phyloP scores from a whole-genome alignment of 2,888 invertebrate genomes.

The Metellina segmentata region DNA sequence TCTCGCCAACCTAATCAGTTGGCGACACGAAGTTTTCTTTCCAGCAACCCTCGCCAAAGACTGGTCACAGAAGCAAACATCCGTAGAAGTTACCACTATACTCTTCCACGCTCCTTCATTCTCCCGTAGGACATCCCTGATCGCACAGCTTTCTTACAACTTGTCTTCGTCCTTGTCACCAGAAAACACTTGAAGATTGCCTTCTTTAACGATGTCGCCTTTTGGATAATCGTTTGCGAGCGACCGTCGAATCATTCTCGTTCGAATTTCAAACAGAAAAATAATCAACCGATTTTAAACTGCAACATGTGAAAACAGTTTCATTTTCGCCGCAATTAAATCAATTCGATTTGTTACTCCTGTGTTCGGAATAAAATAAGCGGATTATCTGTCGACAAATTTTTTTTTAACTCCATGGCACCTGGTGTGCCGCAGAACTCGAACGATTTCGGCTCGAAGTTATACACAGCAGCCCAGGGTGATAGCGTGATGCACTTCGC shows the following conservation, averaged over 20 bases:
- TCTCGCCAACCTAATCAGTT: constrained; percentile 35
- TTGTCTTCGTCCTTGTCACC: too few relatives aligned
- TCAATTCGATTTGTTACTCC: too few relatives aligned
- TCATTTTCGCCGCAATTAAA: too few relatives aligned
- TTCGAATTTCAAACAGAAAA: too few relatives aligned
- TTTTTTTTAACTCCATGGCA: constrained; percentile 49
- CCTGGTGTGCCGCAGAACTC: constrained; percentile 59
- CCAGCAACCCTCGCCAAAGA: constrained; percentile 23
- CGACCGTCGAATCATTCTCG: too few relatives aligned
- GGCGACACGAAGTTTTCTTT: constrained; percentile 29
- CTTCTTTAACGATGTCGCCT: too few relatives aligned
- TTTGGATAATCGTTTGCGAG: too few relatives aligned
- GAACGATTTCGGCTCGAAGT: constrained; percentile 47
- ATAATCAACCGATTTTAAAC: too few relatives aligned
- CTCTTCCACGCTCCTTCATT: constrained; percentile 14
- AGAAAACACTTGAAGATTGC: too few relatives aligned
- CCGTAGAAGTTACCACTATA: constrained; percentile 15
- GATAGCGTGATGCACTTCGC: constrained; percentile 38
- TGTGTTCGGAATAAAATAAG: too few relatives aligned
- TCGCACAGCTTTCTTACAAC: constrained; percentile 1
- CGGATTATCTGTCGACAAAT: too few relatives aligned
- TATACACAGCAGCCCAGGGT: background rate
- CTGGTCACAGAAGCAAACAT: constrained; percentile 25
- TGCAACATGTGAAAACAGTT: too few relatives aligned
- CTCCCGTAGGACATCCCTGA: constrained; percentile 33